Base-by-base conservation (phyloP, 2,113 vertebrate genomes). In the Pluvialis apricaria region DNA sequence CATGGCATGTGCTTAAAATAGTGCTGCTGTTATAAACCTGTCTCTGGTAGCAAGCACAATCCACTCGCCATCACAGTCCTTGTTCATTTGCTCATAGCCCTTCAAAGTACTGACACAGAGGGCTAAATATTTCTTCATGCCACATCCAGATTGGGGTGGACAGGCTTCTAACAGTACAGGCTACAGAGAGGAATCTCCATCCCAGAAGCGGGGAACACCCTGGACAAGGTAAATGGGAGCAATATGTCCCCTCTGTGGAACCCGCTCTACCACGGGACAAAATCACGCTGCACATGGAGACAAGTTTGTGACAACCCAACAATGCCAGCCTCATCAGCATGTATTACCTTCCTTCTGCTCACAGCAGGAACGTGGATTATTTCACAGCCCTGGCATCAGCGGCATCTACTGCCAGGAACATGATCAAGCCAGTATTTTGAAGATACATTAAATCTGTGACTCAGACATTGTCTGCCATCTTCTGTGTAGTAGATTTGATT, bases 231-330 rank as follows among this genome's bases (percentile, higher is more conserved):
- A 47, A 77, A 29, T 7, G 31, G 47, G 42, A 28, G n/a, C 72
- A 29, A 6, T 11, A 58, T 15, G 21, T 44, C 11, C 24, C 29
- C 44, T 47, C 54, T n/a, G 34, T 18, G 29, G 38, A 29, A 42
- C 49, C 28, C 1, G 20, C 9, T 24, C 28, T 22, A 31, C 12
- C 0, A 0, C 6, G 49, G 54, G n/a, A 86, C 34, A 78, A 91
- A 91, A 69, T 21, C 32, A 61, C 0, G 3, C 29, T 5, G 2
- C 45, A 54, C 1, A 0, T 8, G 21, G 4, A 34, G 47, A 40
- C 44, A 28, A 66, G 25, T 65, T 42, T 49, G 38, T n/a, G 54
- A 57, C 29, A 84, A 51, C 4, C 10, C 36, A 65, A 13, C 9
- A 58, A 24, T 3, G n/a, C 11, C 90, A 73, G 49, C 11, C 36